Evolutionary conservation across 1,140 invertebrate genomes (phyloP).

Genomic region (Anoplophora glabripennis): DNA sequence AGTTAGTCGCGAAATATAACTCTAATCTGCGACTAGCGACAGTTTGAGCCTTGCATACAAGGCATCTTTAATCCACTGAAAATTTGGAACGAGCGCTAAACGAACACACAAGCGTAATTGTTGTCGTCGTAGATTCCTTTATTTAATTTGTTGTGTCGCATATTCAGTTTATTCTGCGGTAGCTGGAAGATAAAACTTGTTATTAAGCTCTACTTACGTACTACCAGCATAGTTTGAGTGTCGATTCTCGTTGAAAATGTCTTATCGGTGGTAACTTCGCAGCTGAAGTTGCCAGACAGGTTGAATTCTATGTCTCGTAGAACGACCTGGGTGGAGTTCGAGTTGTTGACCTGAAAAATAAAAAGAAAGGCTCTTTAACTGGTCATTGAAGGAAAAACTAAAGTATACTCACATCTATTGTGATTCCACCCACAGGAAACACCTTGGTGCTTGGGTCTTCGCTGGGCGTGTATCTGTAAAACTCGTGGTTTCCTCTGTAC

Average conservation of each 20-base stretch:
- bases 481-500: slow-evolving; percentile 73
- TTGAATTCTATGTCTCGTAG: slow-evolving; percentile 68
- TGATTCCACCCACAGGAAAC: slow-evolving; percentile 65
- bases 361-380: slow-evolving; percentile 11
- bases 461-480: slow-evolving; percentile 66
- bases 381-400: too few species aligned
- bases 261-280: slow-evolving; percentile 80
- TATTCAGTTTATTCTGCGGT: neutral
- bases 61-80: neutral
- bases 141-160: neutral
- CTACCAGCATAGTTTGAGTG: slow-evolving; percentile 65
- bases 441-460: slow-evolving; percentile 63
- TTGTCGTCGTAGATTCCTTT: too few species aligned
- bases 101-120: too few species aligned
- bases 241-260: slow-evolving; percentile 69
- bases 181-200: neutral
- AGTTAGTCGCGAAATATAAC: too few species aligned
- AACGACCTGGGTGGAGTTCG: slow-evolving; percentile 72
- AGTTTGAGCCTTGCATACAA: neutral
- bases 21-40: neutral
- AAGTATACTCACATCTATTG: slow-evolving; percentile 68
- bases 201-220: slow-evolving; percentile 61
- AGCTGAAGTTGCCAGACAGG: slow-evolving; percentile 78
- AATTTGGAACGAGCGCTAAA: too few species aligned
- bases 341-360: slow-evolving; percentile 62